A percentile compares a stretch with the other conserved stretches of the same genome.
These are phyloP conservation scores for Rhegmatorhina hoffmannsi DNA, from an alignment of 2,113 vertebrate genomes.

Conservation along the genomic window DNA sequence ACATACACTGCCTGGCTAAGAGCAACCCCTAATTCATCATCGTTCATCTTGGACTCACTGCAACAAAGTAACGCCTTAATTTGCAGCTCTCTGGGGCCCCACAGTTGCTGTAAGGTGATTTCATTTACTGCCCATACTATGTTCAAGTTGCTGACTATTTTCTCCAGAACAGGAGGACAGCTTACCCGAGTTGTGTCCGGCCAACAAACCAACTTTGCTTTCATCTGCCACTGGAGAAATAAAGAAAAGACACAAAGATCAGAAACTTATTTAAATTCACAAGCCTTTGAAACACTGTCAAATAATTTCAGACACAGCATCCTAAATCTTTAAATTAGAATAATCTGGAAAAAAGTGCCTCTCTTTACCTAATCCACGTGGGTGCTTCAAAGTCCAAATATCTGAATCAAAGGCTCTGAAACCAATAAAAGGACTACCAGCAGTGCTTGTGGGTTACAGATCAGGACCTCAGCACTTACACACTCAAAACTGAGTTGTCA, in stretches of 20 bases:
- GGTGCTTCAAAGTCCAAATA: slow-evolving; percentile 12
- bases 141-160: slow-evolving; percentile 33
- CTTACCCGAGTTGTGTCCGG: slow-evolving; percentile 79
- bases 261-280: slow-evolving; percentile 58
- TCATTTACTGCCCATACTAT: slow-evolving; percentile 26
- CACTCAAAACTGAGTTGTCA: slow-evolving; percentile 8
- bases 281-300: slow-evolving; percentile 47
- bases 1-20: slow-evolving; percentile 13
- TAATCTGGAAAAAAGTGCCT: not conserved
- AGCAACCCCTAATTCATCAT: slow-evolving; percentile 39
- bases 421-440: slow-evolving; percentile 19
- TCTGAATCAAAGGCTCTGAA: slow-evolving; percentile 24
- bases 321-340: slow-evolving; percentile 55
- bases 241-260: slow-evolving; percentile 62
- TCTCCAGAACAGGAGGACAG: slow-evolving; percentile 38
- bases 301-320: slow-evolving; percentile 53
- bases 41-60: slow-evolving; percentile 38
- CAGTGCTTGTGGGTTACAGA: slow-evolving; percentile 12
- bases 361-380: not conserved
- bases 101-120: slow-evolving; percentile 33
- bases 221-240: slow-evolving; percentile 86
- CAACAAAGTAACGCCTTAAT: slow-evolving; percentile 60
- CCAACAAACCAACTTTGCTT: slow-evolving; percentile 84
- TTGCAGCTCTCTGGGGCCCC: slow-evolving; percentile 40
- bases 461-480: slow-evolving; percentile 26